Evolutionary conservation across 2,888 invertebrate genomes (phyloP), one percentile per base, ranked within the genome.

Genomic region (Norana najaformis): DNA sequence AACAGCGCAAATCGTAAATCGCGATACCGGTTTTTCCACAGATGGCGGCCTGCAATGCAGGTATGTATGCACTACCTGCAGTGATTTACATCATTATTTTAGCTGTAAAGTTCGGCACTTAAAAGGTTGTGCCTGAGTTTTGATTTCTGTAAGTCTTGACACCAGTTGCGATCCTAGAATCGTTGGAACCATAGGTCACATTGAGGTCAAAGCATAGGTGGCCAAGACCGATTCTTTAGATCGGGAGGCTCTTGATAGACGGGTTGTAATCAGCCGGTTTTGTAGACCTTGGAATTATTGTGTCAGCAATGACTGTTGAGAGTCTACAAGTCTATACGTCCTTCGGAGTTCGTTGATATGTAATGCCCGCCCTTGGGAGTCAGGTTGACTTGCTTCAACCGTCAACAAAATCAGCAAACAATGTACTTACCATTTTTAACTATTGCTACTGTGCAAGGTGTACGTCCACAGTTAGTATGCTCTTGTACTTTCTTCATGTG

Each of bases 41-140:
- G 69, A 69, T 69, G 69, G 69, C 69, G 69, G n/a, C 69, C 30
- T 69, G 69, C 69, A 69, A 69, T n/a, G n/a, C 69, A 69, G 69
- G 69, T 69, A 69, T 6, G 69, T 69, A 23, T 47, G 20, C 13
- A 23, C 53, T 53, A 30, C 2, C 2, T 30, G 69, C 69, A n/a
- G n/a, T 69, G n/a, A 69, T 8, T 69, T 69, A 69, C 69, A n/a
- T 13, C 30, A 53, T 3, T 23, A 23, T 30, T 69, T 11, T 16
- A 69, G 1, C 13, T 69, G 14, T 30, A 69, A 69, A 47, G 23
- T 47, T 69, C 16, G 69, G 0, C 69, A 69, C 30, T n/a, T 69
- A 69, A 30, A 69, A 8, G 8, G n/a, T 8, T n/a, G 69, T n/a
- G n/a, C n/a, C 30, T n/a, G 69, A 69, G 30, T 69, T 8, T n/a